Conservation (phyloP, 2,888 invertebrate species). For the Heteromyza rotundicornis region DNA sequence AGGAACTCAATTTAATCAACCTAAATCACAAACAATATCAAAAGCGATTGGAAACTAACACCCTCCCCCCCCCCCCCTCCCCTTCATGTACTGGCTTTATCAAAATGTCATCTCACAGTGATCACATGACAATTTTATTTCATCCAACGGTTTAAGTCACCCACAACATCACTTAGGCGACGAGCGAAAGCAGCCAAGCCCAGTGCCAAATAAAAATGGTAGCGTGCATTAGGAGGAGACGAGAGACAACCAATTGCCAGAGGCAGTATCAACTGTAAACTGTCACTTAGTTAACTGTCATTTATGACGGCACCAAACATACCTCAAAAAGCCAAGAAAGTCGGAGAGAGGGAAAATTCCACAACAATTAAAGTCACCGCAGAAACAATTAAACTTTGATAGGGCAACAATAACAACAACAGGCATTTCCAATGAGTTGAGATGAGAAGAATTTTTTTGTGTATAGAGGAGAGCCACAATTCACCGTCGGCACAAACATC, state of each 20-base stretch:
- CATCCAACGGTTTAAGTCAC: constrained; percentile 25
- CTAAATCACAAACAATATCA: no score
- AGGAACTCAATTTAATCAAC: no score
- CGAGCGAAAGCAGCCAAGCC: constrained; percentile 33
- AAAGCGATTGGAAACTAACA: no score
- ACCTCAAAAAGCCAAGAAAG: not conserved
- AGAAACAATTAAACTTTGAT: not conserved
- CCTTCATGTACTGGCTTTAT: no score
- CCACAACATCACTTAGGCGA: constrained; percentile 29
- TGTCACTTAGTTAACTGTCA: constrained; percentile 11
- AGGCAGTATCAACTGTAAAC: constrained; percentile 13
- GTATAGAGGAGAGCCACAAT: no score
- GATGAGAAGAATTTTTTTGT: no score
- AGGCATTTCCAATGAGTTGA: constrained; percentile 32
- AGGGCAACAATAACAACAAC: constrained; percentile 36
- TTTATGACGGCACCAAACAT: not conserved
- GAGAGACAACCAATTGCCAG: no score
- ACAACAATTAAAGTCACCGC: not conserved
- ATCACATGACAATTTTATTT: no score
- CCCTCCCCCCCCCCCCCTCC: no score
- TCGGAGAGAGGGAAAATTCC: no score
- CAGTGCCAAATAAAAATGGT: constrained; percentile 49
- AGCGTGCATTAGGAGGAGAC: no score
- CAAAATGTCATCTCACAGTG: no score
- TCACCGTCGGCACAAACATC: constrained; percentile 6